phyloP scores from a whole-genome alignment of 1,140 invertebrate genomes.

The Zaprionus davidi region DNA sequence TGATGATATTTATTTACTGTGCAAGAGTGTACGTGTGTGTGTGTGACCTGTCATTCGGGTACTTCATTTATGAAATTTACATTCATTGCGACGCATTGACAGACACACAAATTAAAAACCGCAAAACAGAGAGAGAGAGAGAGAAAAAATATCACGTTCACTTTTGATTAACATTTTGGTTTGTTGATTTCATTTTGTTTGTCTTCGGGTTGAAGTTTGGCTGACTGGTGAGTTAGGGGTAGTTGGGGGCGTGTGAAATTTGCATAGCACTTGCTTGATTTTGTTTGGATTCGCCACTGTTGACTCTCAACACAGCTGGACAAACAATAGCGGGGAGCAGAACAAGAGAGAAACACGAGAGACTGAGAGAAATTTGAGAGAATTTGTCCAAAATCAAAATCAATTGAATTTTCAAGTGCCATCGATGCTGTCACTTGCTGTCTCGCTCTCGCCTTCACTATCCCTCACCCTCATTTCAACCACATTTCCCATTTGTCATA shows the following conservation, averaged over 20 bases:
- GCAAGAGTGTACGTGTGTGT: neutral
- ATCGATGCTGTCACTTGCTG: conserved; percentile 19
- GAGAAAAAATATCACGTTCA: conserved; percentile 30
- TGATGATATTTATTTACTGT: conserved; percentile 45
- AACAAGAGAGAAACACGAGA: conserved; percentile 8
- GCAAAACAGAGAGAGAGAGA: neutral
- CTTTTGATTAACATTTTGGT: conserved; percentile 61
- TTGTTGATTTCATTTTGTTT: conserved; percentile 39
- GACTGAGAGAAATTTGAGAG: conserved; percentile 18
- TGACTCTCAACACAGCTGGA: conserved; percentile 45
- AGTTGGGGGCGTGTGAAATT: conserved; percentile 19
- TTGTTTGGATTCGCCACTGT: conserved; percentile 32
- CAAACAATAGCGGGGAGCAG: conserved; percentile 29
- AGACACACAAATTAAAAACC: conserved; percentile 43
- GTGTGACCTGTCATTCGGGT: conserved; percentile 39
- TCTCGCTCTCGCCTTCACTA: neutral
- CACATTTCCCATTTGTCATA: conserved; percentile 20
- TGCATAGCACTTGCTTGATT: conserved; percentile 49
- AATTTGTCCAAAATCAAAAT: conserved; percentile 37
- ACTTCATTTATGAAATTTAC: conserved; percentile 78
- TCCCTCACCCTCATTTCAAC: neutral
- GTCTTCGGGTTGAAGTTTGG: conserved; percentile 15
- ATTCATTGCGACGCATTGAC: conserved; percentile 68
- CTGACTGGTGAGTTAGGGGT: neutral
- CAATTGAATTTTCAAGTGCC: conserved; percentile 29